These are phyloP conservation scores for Capra hircus DNA, from an alignment of 2,113 vertebrate species.

Conservation along the genomic window DNA sequence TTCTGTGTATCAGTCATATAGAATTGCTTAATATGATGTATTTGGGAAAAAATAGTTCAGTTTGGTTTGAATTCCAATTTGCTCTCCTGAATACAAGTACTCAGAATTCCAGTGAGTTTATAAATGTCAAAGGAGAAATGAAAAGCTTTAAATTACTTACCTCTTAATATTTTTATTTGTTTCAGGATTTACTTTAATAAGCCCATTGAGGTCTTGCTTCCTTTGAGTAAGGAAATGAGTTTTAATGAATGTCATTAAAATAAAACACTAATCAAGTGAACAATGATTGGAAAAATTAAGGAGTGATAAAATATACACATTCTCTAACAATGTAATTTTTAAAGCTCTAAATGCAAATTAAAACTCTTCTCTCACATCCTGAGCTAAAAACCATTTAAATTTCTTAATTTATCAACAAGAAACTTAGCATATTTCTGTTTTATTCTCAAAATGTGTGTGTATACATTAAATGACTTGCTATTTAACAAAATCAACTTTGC, in stretches of 20 bases:
- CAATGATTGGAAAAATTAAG: not conserved
- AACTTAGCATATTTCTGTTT: not conserved
- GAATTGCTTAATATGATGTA: not conserved
- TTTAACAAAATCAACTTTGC: not conserved
- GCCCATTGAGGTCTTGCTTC: conserved; percentile 50
- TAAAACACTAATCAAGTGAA: conserved; percentile 30
- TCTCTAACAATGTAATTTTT: not conserved
- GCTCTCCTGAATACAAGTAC: not conserved
- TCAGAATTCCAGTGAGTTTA: not conserved
- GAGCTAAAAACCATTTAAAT: not conserved
- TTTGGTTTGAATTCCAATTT: not conserved
- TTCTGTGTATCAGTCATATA: not conserved
- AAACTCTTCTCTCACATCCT: not conserved
- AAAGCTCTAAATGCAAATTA: not conserved
- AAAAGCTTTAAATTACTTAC: conserved; percentile 24
- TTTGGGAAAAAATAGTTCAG: not conserved
- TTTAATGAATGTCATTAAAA: conserved; percentile 12
- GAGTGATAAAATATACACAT: not conserved
- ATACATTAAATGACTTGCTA: not conserved
- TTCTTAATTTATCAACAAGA: not conserved
- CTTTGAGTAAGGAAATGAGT: conserved; percentile 51
- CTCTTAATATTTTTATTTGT: conserved; percentile 45
- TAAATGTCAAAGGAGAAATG: not conserved
- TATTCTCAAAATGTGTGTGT: not conserved
- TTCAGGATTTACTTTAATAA: conserved; percentile 46